Evolutionary conservation across 2,797 vertebrate genomes (phyloP).

Genomic region (Sebastiscus albofasciatus): DNA sequence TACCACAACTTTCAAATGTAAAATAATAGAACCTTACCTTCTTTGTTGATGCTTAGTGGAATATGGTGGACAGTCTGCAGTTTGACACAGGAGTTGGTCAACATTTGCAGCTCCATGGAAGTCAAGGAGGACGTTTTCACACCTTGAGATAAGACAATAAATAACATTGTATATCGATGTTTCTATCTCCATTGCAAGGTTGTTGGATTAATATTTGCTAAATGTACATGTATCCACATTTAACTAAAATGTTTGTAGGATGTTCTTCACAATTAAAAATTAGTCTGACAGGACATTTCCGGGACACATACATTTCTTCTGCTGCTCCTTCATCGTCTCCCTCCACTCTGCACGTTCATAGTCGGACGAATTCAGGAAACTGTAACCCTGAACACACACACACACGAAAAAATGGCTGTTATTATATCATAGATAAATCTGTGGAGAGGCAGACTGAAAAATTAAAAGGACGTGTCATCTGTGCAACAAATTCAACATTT

Average conservation of each 20-base stretch:
- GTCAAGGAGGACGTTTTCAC: slow-evolving; percentile 93
- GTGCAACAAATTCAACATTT: background rate
- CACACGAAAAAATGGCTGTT: background rate
- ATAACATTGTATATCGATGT: background rate
- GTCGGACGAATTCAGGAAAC: slow-evolving; percentile 95
- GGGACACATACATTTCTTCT: slow-evolving; percentile 93
- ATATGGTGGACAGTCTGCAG: slow-evolving; percentile 97
- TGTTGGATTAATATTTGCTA: background rate
- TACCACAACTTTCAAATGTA: background rate
- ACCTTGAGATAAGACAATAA: slow-evolving; percentile 77
- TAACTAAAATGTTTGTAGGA: background rate
- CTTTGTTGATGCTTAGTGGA: slow-evolving; percentile 94
- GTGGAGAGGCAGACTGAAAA: background rate
- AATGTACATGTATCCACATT: background rate
- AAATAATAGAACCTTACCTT: slow-evolving; percentile 82
- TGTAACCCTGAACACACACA: slow-evolving; percentile 86
- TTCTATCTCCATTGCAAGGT: background rate
- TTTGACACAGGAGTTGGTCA: slow-evolving; percentile 97
- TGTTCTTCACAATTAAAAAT: background rate
- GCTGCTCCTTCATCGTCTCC: slow-evolving; percentile 94
- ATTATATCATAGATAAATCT: background rate
- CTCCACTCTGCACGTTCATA: slow-evolving; percentile 97
- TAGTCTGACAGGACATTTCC: background rate
- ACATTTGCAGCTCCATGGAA: slow-evolving; percentile 96
- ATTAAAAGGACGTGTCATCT: background rate